Percentiles rank a stretch among this genome's conserved stretches.
Conservation (phyloP, 2,113 vertebrate genomes). For the Hippoglossus stenolepis region DNA sequence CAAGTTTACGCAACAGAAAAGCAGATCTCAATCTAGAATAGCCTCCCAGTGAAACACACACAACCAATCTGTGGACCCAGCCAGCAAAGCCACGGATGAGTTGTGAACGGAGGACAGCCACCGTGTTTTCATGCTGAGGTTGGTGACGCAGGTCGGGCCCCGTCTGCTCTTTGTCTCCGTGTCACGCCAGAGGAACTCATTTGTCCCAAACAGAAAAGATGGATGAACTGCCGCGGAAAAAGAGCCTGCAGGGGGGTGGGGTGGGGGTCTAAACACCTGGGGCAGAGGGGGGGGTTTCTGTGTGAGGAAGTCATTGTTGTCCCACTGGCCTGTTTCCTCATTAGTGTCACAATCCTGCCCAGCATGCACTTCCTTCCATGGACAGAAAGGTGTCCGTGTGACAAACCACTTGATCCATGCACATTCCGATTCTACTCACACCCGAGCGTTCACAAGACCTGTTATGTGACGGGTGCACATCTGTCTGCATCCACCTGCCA, state of each 20-base stretch:
- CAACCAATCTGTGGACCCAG: not conserved
- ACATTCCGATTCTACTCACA: slow-evolving; percentile 6
- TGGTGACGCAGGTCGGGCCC: slow-evolving; percentile 54
- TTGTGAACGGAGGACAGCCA: slow-evolving; percentile 15
- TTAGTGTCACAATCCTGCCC: slow-evolving; percentile 49
- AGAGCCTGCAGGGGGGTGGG: not conserved
- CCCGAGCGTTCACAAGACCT: slow-evolving; percentile 1
- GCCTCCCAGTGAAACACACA: no score
- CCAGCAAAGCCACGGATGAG: slow-evolving; percentile 15
- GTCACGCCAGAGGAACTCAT: slow-evolving; percentile 60
- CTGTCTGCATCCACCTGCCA: not conserved
- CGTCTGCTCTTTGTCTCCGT: slow-evolving; percentile 64
- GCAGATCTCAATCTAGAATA: no score
- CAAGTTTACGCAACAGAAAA: no score
- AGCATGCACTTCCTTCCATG: slow-evolving; percentile 54
- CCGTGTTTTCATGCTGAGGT: slow-evolving; percentile 41
- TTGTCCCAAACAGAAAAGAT: slow-evolving; percentile 51
- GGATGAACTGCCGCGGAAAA: slow-evolving; percentile 36
- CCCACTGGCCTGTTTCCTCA: slow-evolving; percentile 60
- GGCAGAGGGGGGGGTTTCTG: not conserved
- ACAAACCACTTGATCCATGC: slow-evolving; percentile 15
- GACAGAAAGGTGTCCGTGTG: slow-evolving; percentile 38
- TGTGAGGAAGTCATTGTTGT: slow-evolving; percentile 57
- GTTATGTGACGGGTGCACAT: slow-evolving; percentile 25
- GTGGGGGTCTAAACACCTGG: slow-evolving; percentile 31